These are phyloP conservation scores for Synodontis membranacea DNA, from an alignment of 2,113 vertebrate species.

Conservation along the genomic window DNA sequence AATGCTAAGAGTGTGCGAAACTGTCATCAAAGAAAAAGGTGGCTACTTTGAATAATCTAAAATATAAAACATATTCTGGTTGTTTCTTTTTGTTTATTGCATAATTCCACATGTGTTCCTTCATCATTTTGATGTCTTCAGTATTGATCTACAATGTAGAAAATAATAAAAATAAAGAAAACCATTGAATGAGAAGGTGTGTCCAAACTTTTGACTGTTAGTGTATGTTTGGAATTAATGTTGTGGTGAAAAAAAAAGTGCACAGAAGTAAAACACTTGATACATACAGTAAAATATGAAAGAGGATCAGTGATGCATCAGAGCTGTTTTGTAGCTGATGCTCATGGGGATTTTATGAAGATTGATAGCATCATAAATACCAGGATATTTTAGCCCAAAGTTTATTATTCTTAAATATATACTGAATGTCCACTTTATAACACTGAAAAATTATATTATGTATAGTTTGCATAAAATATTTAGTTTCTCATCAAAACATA, in stretches of 20 bases:
- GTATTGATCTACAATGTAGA: too few relatives aligned
- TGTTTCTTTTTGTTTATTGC: too few relatives aligned
- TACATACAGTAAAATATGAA: neutral
- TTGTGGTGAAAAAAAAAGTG: slow-evolving; percentile 1
- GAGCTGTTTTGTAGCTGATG: neutral
- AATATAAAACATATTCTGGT: too few relatives aligned
- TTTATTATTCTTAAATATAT: neutral
- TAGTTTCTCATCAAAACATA: neutral
- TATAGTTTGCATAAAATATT: neutral
- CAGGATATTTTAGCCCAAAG: neutral
- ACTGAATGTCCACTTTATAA: neutral
- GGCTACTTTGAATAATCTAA: too few relatives aligned
- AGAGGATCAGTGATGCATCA: neutral
- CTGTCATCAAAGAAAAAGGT: too few relatives aligned
- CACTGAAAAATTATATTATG: neutral
- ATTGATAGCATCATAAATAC: neutral
- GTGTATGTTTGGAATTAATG: neutral
- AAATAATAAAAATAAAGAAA: too few relatives aligned
- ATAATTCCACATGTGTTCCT: too few relatives aligned
- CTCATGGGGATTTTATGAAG: neutral
- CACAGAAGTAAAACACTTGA: neutral
- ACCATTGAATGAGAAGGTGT: too few relatives aligned
- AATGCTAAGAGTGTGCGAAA: too few relatives aligned
- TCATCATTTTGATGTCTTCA: too few relatives aligned
- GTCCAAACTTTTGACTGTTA: too few relatives aligned